A percentile compares a stretch with the other conserved stretches of the same genome.
Conservation (phyloP, 2,888 invertebrate genomes). For the Cheilosia variabilis region DNA sequence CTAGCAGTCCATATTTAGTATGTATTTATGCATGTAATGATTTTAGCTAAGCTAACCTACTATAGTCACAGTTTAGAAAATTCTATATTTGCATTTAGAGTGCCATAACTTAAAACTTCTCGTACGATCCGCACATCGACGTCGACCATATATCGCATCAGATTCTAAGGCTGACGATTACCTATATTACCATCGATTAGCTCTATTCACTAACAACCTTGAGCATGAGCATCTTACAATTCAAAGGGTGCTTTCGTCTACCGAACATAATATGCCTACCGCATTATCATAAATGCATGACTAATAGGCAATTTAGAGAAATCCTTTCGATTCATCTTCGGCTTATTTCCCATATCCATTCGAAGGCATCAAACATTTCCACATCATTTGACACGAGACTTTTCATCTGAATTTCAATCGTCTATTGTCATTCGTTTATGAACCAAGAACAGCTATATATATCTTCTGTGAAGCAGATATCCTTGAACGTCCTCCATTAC, state of each 20-base stretch:
- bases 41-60: too few species aligned
- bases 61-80: too few species aligned
- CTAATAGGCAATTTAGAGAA: constrained; percentile 38
- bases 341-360: constrained; percentile 10
- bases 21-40: too few species aligned
- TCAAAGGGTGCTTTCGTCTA: constrained; percentile 15
- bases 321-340: constrained; percentile 45
- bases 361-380: constrained; percentile 55
- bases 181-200: background rate
- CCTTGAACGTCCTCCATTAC: background rate
- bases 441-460: constrained; percentile 34
- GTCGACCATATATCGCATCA: too few species aligned
- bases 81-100: too few species aligned
- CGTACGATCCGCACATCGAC: too few species aligned
- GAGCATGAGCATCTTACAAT: constrained; percentile 12
- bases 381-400: constrained; percentile 44
- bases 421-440: constrained; percentile 36
- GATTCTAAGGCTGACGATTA: too few species aligned
- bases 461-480: background rate
- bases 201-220: background rate
- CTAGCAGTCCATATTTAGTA: too few species aligned
- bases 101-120: too few species aligned
- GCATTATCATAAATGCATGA: constrained; percentile 47
- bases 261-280: background rate
- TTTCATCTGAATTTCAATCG: constrained; percentile 45